Evolutionary conservation across 1,140 invertebrate species (phyloP).

Genomic region (Halesus radiatus): DNA sequence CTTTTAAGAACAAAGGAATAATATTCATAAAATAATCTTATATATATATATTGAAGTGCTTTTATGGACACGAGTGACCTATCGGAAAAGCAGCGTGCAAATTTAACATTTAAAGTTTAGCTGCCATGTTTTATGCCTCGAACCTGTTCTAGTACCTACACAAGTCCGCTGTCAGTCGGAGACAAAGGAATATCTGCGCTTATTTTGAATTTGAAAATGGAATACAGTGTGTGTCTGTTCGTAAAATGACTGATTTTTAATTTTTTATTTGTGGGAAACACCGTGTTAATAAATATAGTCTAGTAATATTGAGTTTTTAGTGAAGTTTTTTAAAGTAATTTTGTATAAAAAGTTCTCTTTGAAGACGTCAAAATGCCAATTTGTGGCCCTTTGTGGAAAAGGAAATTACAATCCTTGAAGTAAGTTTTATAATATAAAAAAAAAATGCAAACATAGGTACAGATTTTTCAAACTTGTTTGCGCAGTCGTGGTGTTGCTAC

Average conservation of each 20-base stretch:
- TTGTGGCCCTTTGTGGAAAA: conserved; percentile 22
- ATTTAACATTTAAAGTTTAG: conserved; percentile 14
- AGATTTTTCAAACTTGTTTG: too few species aligned
- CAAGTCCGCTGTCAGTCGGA: conserved; percentile 1
- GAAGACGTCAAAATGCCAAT: conserved; percentile 4
- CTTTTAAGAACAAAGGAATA: too few species aligned
- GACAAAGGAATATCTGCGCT: conserved; percentile 27
- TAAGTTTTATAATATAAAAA: not conserved
- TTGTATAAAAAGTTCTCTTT: not conserved
- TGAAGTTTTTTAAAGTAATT: conserved; percentile 4
- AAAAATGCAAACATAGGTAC: too few species aligned
- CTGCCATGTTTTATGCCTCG: not conserved
- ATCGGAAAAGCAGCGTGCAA: conserved; percentile 5
- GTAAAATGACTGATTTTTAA: too few species aligned
- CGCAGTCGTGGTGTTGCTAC: too few species aligned
- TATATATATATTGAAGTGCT: not conserved
- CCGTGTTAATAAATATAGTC: too few species aligned
- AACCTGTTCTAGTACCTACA: conserved; percentile 17
- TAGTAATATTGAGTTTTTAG: not conserved
- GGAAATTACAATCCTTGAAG: not conserved
- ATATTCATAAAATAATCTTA: too few species aligned
- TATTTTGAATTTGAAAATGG: conserved; percentile 17
- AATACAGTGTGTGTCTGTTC: not conserved
- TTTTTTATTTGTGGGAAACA: too few species aligned
- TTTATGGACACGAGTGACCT: conserved; percentile 8